Percentiles rank a stretch among this genome's conserved stretches.
Conservation (phyloP, 2,797 vertebrate genomes). For the Onychomys leucogaster region DNA sequence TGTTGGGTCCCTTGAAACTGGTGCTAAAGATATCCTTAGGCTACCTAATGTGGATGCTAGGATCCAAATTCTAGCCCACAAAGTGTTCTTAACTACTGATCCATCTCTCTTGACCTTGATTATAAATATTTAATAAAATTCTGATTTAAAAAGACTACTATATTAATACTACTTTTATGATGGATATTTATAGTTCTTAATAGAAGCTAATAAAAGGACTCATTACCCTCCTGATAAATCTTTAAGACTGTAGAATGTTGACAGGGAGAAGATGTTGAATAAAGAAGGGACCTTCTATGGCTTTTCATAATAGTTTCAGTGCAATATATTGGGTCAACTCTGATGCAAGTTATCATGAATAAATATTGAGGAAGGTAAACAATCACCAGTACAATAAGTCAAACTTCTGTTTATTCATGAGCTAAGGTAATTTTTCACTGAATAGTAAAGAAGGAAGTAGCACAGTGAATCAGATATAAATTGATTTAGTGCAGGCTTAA, state of each 20-base stretch:
- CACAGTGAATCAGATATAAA: not conserved
- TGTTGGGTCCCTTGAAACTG: not conserved
- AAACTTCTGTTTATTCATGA: not conserved
- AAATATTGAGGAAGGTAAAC: not conserved
- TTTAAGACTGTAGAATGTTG: not conserved
- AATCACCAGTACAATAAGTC: not conserved
- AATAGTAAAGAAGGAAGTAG: not conserved
- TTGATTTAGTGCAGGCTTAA: not conserved
- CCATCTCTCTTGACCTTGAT: not conserved
- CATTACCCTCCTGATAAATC: not conserved
- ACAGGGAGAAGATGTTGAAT: not conserved
- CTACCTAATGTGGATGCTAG: not conserved
- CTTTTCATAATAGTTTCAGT: not conserved
- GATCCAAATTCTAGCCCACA: not conserved
- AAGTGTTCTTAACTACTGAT: not conserved
- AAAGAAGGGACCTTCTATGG: not conserved
- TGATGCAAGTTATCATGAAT: not conserved
- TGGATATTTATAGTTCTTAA: not conserved
- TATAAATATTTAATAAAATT: constrained; percentile 13
- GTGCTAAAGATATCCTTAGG: not conserved
- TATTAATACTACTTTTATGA: not conserved
- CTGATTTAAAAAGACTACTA: not conserved
- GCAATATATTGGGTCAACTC: not conserved
- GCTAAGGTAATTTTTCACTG: not conserved
- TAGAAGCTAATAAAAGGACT: not conserved